Evolutionary conservation across 2,888 invertebrate genomes (phyloP), one percentile per base, ranked within the genome.

Genomic region (Athrips mouffetella): DNA sequence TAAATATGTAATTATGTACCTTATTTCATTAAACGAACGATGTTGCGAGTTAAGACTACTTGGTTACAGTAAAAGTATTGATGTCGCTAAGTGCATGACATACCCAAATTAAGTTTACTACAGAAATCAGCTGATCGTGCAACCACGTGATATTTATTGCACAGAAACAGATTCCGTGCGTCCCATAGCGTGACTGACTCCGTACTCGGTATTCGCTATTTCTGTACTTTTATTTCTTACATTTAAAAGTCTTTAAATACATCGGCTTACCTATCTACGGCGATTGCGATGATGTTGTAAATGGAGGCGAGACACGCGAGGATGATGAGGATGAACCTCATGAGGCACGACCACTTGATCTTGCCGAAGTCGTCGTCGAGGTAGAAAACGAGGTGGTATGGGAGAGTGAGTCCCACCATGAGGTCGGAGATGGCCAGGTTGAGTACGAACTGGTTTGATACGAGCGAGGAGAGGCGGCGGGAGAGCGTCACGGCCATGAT

Each of bases 401-500:
- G 94, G 61, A 95, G 79, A 25, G 93, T 92, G 29, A 94, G 78
- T 3, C 94, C 95, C 48, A 95, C 94, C 77, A 94, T 89, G 41
- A 94, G 89, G 80, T 95, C 95, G 18, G 94, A 94, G 55, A 94
- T 87, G 21, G 95, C 95, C 63, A 95, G 80, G 74, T 94, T 94
- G 52, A 94, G 89, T 55, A 95, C 92, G 79, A 95, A 94, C 63
- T 93, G 91, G 81, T 94, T 95, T 50, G 95, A 94, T 47, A 93
- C 91, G 42, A 93, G 89, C 30, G 91, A 90, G 5, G 93, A 91
- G 16, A 94, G 86, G 52, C 92, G 91, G 42, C 93, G 90, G 75
- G 92, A 93, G 57, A 92, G 86, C 49, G 91, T 90, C 41, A 95
- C 92, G 1, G 94, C 94, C 54, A 92, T 89, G 61, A 95, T 92